These are phyloP conservation scores for Paedocypris micromegethes DNA, from an alignment of 2,797 vertebrate species.

Conservation along the genomic window DNA sequence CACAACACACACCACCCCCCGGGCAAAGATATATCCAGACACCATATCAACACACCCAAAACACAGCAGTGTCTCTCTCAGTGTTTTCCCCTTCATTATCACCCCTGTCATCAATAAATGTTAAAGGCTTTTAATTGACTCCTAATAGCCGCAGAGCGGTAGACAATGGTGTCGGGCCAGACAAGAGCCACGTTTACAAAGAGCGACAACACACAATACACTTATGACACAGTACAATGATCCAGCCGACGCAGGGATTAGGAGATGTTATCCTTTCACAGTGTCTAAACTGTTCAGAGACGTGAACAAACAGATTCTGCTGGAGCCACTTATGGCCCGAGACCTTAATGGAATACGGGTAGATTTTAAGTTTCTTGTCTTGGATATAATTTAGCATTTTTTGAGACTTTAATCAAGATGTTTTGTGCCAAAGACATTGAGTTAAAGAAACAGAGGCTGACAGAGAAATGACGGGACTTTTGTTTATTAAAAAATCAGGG, in stretches of 20 bases:
- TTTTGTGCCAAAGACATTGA: background rate
- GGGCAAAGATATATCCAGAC: slow-evolving; percentile 6
- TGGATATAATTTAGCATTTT: background rate
- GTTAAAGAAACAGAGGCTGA: background rate
- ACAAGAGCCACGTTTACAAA: slow-evolving; percentile 5
- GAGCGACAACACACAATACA: slow-evolving; percentile 31
- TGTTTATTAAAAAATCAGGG: background rate
- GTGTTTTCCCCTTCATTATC: slow-evolving; percentile 28
- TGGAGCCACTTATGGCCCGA: background rate
- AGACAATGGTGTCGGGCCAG: slow-evolving; percentile 22
- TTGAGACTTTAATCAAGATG: background rate
- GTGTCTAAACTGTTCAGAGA: slow-evolving; percentile 25
- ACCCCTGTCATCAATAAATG: slow-evolving; percentile 33
- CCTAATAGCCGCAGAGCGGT: slow-evolving; percentile 19
- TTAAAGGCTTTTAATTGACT: slow-evolving; percentile 45
- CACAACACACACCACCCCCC: background rate
- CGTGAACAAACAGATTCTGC: slow-evolving; percentile 12
- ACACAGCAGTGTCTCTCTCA: background rate
- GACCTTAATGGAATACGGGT: slow-evolving; percentile 2
- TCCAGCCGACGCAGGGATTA: slow-evolving; percentile 24
- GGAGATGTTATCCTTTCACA: slow-evolving; percentile 47
- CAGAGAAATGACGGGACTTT: background rate
- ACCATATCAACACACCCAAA: slow-evolving; percentile 8
- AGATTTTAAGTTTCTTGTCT: background rate
- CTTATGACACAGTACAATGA: slow-evolving; percentile 25